Evolutionary conservation across 1,140 invertebrate species (phyloP).

Genomic region (Saccostrea echinata): DNA sequence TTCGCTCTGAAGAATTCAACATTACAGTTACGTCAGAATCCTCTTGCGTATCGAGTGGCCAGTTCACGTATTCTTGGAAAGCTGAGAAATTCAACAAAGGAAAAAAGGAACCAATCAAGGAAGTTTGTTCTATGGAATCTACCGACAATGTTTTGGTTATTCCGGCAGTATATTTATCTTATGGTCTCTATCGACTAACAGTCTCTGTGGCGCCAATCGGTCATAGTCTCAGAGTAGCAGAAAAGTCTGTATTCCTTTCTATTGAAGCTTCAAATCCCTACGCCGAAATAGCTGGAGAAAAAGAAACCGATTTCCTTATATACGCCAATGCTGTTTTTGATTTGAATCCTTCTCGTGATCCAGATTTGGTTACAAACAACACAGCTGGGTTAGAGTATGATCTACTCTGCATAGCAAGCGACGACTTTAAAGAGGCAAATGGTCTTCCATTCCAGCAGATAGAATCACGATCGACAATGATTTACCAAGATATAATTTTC

Average conservation of each 20-base stretch:
- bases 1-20: slow-evolving; percentile 67
- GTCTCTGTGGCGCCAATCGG: slow-evolving; percentile 67
- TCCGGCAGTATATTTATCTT: slow-evolving; percentile 68
- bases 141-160: slow-evolving; percentile 63
- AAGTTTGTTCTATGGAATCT: slow-evolving; percentile 67
- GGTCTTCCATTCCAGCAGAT: slow-evolving; percentile 48
- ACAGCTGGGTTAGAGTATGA: slow-evolving; percentile 66
- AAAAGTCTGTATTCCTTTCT: slow-evolving; percentile 62
- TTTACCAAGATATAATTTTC: slow-evolving; percentile 63
- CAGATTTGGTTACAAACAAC: slow-evolving; percentile 69
- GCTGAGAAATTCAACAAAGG: slow-evolving; percentile 58
- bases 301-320: slow-evolving; percentile 66
- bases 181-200: slow-evolving; percentile 73
- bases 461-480: slow-evolving; percentile 53
- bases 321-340: slow-evolving; percentile 73
- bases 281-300: slow-evolving; percentile 68
- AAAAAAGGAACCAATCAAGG: slow-evolving; percentile 64
- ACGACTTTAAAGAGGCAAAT: slow-evolving; percentile 47
- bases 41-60: slow-evolving; percentile 52
- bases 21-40: slow-evolving; percentile 57
- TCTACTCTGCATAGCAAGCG: slow-evolving; percentile 69
- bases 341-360: slow-evolving; percentile 72
- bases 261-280: slow-evolving; percentile 71
- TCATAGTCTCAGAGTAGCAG: slow-evolving; percentile 56
- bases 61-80: slow-evolving; percentile 68